Percentiles rank a stretch among this genome's conserved stretches.
phyloP scores from a whole-genome alignment of 2,113 vertebrate species.

The Muscicapa adusta region DNA sequence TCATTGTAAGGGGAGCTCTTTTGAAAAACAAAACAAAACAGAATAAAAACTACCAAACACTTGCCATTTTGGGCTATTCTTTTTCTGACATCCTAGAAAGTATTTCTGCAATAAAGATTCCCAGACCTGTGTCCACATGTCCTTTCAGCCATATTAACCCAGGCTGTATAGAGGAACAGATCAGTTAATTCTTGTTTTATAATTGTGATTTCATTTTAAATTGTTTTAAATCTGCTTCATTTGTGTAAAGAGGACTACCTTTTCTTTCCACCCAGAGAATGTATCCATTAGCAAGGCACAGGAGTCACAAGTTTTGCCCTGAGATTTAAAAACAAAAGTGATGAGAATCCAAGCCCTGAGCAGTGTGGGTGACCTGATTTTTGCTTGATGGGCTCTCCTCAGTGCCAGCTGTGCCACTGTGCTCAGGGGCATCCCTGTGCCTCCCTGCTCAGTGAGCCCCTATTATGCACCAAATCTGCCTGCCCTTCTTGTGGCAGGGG shows the following conservation, averaged over 20 bases:
- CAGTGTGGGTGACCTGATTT: not conserved
- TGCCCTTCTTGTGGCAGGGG: not conserved
- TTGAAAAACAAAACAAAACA: not conserved
- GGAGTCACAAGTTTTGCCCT: not conserved
- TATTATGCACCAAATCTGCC: accelerated
- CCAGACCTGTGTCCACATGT: not conserved
- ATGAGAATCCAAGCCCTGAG: not conserved
- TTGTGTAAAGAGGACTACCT: not conserved
- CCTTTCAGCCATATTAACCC: not conserved
- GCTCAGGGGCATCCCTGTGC: not conserved
- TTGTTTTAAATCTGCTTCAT: not conserved
- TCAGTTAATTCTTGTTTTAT: not conserved
- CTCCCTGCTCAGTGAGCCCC: not conserved
- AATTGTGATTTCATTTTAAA: not conserved
- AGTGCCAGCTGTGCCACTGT: not conserved
- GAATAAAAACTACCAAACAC: not conserved
- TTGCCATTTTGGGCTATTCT: not conserved
- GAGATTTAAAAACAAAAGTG: not conserved
- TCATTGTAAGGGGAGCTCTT: not conserved
- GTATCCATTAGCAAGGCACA: not conserved
- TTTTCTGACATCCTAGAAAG: not conserved
- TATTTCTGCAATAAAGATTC: not conserved
- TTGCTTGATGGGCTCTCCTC: accelerated
- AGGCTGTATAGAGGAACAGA: not conserved
- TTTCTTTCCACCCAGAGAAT: not conserved